Percentiles rank a stretch among this genome's conserved stretches.
Conservation (phyloP, 2,888 invertebrate species). For the Zaprionus lineosus region DNA sequence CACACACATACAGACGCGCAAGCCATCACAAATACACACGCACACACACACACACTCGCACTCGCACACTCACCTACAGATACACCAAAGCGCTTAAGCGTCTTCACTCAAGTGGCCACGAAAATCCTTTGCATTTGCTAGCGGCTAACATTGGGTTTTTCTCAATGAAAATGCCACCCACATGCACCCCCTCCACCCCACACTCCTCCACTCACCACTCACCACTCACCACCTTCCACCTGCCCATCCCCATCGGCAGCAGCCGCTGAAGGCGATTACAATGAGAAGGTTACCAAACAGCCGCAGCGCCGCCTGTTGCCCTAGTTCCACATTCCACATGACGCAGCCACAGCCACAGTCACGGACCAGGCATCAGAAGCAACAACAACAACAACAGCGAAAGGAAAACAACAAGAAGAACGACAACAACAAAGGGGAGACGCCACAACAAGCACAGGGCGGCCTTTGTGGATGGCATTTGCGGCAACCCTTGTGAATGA, state of each 20-base stretch:
- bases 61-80: no score
- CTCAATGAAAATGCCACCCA: constrained; percentile 60
- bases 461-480: constrained; percentile 60
- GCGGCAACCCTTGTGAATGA: constrained; percentile 68
- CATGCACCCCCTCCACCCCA: constrained; percentile 11
- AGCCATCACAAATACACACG: constrained; percentile 11
- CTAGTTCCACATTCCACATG: constrained; percentile 69
- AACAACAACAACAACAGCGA: no score
- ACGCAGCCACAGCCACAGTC: constrained; percentile 41
- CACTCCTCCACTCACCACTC: constrained; percentile 8
- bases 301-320: constrained; percentile 56
- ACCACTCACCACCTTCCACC: background rate
- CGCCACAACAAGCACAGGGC: constrained; percentile 15
- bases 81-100: constrained; percentile 67
- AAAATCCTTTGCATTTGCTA: constrained; percentile 25
- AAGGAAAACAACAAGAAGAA: no score
- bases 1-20: background rate
- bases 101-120: constrained; percentile 54
- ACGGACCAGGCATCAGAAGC: no score
- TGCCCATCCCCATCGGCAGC: background rate
- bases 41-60: background rate
- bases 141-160: constrained; percentile 54
- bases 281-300: constrained; percentile 43
- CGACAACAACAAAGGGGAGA: no score
- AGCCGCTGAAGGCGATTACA: background rate